Evolutionary conservation across 2,797 vertebrate genomes (phyloP), one percentile per base, ranked within the genome.

Genomic region (Pipistrellus pipistrellus): DNA sequence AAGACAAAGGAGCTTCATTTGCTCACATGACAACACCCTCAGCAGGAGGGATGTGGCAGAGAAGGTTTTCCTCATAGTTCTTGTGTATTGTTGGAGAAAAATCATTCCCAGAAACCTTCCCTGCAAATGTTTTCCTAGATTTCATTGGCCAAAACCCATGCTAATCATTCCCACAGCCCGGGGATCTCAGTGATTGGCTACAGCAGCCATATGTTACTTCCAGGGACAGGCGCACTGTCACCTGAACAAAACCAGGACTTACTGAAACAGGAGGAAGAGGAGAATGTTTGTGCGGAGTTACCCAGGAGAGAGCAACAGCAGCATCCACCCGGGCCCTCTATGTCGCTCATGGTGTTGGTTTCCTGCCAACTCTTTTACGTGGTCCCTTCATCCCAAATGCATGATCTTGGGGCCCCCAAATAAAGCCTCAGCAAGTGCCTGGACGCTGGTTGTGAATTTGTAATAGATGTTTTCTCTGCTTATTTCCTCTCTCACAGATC

Each of bases 251-350:
- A 55, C 21, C 11, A 68, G 6, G 7, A 32, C 55, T 75, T 69
- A 1, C 30, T 73, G 62, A n/a, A 14, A 27, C 14, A 59, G 32
- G 75, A 64, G 25, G 48, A 48, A 15, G 62, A 20, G 64, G 35
- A 15, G n/a, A 51, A 8, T 10, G 8, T 12, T 55, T 48, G 32
- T 55, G 20, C 6, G 38, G 23, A 30, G 21, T 71, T 57, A 25
- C 10, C 17, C 13, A 5, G 0, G 4, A 10, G 68, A 21, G 1
- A 21, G 0, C 46, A n/a, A 27, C 10, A 21, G 1, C 77, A 64
- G 18, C 48, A 27, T 32, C 41, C 8, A 2, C 15, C 2, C 2
- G 32, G 15, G 14, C 69, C 21, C 7, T 46, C 14, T 23, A 0
- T n/a, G 13, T 88, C 41, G 18, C 14, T 80, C 25, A 11, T 10